Base-by-base conservation (phyloP, 2,113 vertebrate species). In the Phycodurus eques region DNA sequence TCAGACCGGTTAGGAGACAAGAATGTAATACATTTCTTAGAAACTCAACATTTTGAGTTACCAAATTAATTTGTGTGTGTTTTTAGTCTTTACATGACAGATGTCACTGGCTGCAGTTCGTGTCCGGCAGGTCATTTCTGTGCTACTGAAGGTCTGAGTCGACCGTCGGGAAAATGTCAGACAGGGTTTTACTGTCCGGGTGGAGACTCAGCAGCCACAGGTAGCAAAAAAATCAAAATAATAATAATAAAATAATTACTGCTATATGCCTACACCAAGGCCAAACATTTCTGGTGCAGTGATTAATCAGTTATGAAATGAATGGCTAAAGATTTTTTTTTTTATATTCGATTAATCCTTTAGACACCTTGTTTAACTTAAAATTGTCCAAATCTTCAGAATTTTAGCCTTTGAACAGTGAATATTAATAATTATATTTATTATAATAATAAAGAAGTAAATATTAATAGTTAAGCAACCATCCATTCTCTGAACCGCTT, bases 91-190 rank as follows among this genome's bases (percentile, higher is more conserved):
- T 83, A 93, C 81, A 89, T 95, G 54, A 74, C 80, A 60, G 87
- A 79, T 70, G 67, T 69, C 2, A 90, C 92, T 46, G 92, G 91
- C 75, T 98, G 96, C 78, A 91, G 78, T 2, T 12, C 61, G 5
- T 99, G 96, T 59, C 92, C 93, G 0, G 75, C 93, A 12, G 96
- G 96, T 42, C 84, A 88, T 1, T 95, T 94, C 85, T 98, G 96
- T 75, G 84, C 79, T 59, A 87, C 91, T 0, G 68, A 86, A 62
- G 95, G 95, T 59, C 93, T 97, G 63, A 73, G 71, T 15, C 83
- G 54, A 44, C 95, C 96, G 68, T 95, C 95, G 2, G 96, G 95
- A 56, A 90, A 49, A 35, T 98, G 96, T 84, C 90, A 80, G 8
- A 90, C 92, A 1, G 95, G 96, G 4, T 96, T 92, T 77, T 97